Base-by-base conservation (phyloP, 2,797 vertebrate species). In the Coregonus ussuriensis region DNA sequence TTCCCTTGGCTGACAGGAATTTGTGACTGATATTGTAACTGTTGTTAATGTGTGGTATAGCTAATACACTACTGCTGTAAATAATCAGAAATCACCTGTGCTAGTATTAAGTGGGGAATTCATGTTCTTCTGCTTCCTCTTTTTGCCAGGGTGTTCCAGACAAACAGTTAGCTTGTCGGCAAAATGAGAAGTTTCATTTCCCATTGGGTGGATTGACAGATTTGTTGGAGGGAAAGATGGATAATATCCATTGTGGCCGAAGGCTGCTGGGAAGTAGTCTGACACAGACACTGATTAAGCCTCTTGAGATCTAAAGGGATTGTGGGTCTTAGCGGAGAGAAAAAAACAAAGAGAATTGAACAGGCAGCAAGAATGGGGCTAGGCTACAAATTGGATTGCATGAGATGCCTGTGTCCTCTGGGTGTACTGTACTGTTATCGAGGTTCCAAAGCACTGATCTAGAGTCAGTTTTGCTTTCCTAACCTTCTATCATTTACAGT, bases 201-300 rank as follows among this genome's bases (percentile, higher is more conserved):
- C 91, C 87, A 81, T 90, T 87, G 90, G 86, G 87, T 91, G 87
- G 87, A 93, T 89, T 93, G 93, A 93, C 91, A 93, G 90, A 93
- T 91, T 91, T 91, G 89, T 93, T 91, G 87, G 86, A 84, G 86
- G 87, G 85, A 90, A 92, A 92, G 89, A 91, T 91, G 93, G 93
- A 92, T 93, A 92, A 93, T 93, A 92, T 93, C 91, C 89, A 86
- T 83, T 88, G 86, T 87, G 91, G 91, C 89, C 92, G 88, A 91
- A 91, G 89, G 90, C 91, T 91, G 89, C 85, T 67, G 74, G 85
- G 91, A 91, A 93, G 90, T 88, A 92, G 91, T 89, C 91, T 92
- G 91, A 93, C 93, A 93, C 92, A 91, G 90, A 91, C 91, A 91
- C 92, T 93, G 92, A 93, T 93, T 93, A 93, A 92, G 91, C 91